phyloP scores from a whole-genome alignment of 2,888 invertebrate genomes.

The Aphelenchoides bicaudatus region DNA sequence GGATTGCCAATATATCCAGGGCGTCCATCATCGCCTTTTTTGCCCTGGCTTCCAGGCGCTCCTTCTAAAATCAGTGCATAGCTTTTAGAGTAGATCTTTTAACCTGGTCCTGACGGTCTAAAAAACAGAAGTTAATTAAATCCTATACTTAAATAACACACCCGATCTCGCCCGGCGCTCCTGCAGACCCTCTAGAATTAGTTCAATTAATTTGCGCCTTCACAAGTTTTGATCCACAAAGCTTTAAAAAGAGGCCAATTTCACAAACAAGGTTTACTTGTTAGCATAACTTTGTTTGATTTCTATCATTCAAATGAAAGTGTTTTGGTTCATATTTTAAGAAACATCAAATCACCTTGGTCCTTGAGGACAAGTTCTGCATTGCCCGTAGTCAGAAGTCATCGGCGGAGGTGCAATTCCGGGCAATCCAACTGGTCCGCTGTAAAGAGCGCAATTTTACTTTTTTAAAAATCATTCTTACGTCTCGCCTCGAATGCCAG shows the following conservation, averaged over 20 bases:
- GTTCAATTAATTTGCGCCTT: neutral
- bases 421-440: neutral
- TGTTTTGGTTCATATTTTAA: constrained; percentile 28
- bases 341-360: constrained; percentile 35
- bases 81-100: too few relatives aligned
- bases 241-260: too few relatives aligned
- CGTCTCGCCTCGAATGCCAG: constrained; percentile 6
- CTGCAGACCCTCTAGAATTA: constrained; percentile 29
- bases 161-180: constrained; percentile 29
- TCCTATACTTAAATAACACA: too few relatives aligned
- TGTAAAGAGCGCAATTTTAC: neutral
- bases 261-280: too few relatives aligned
- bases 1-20: constrained; percentile 32
- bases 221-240: too few relatives aligned
- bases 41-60: constrained; percentile 21
- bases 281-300: too few relatives aligned
- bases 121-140: too few relatives aligned
- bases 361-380: too few relatives aligned
- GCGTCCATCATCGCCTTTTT: constrained; percentile 40
- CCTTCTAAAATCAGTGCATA: constrained; percentile 24
- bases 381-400: too few relatives aligned
- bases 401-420: neutral
- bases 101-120: too few relatives aligned
- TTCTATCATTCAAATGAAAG: too few relatives aligned
- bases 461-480: neutral